Percentiles rank a stretch among this genome's conserved stretches.
Conservation (phyloP, 2,113 vertebrate species). For the Alligator mississippiensis region DNA sequence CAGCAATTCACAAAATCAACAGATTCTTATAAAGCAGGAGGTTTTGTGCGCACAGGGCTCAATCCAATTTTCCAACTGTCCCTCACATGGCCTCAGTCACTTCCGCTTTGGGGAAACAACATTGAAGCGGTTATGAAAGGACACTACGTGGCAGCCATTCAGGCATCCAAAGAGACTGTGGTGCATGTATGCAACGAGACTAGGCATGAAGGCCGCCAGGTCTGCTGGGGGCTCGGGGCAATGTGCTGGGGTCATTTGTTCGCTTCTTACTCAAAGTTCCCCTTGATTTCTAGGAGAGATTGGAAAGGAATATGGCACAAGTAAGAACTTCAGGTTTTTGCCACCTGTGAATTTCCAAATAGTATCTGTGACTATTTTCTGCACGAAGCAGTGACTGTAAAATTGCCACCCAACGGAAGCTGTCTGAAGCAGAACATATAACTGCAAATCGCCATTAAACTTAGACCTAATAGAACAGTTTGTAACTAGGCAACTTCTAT, state of each 20-base stretch:
- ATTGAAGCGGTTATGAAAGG: not conserved
- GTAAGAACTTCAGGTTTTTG: not conserved
- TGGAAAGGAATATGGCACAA: not conserved
- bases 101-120: not conserved
- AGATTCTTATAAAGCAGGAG: not conserved
- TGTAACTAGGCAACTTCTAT: not conserved
- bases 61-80: not conserved
- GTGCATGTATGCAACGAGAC: not conserved
- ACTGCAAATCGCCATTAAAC: not conserved
- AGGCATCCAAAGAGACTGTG: not conserved
- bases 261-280: accelerated
- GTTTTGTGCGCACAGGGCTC: not conserved
- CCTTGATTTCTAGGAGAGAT: not conserved
- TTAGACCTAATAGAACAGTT: not conserved
- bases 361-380: not conserved
- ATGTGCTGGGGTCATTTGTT: not conserved
- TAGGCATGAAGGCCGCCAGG: not conserved
- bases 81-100: not conserved
- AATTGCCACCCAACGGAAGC: not conserved
- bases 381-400: not conserved
- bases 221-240: not conserved
- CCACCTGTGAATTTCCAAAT: not conserved
- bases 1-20: not conserved
- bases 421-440: not conserved
- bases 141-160: not conserved